A percentile compares a stretch with the other conserved stretches of the same genome.
phyloP scores from a whole-genome alignment of 2,797 vertebrate genomes.

The Telmatherina bonti region DNA sequence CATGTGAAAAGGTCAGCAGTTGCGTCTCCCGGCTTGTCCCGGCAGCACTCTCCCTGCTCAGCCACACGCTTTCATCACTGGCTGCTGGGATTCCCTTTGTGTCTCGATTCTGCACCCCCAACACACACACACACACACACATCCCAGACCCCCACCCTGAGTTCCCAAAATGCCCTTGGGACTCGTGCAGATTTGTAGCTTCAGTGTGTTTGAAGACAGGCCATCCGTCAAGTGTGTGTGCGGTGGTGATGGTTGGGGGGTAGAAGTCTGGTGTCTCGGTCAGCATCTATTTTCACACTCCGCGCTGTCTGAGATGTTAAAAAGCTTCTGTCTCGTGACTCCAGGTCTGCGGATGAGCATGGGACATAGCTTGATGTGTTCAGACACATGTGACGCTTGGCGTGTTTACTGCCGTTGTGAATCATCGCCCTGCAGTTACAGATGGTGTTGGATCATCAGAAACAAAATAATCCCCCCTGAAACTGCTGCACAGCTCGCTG shows the following conservation, averaged over 20 bases:
- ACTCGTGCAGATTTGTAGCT: constrained; percentile 77
- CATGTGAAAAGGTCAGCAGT: constrained; percentile 41
- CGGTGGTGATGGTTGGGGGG: constrained; percentile 20
- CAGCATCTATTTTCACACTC: constrained; percentile 73
- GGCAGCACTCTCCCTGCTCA: constrained; percentile 32
- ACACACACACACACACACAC: constrained; percentile 25
- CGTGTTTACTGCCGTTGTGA: constrained; percentile 55
- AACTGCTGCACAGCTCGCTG: constrained; percentile 33
- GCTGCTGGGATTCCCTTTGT: constrained; percentile 76
- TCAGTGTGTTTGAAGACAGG: constrained; percentile 71
- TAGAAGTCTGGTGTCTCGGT: constrained; percentile 64
- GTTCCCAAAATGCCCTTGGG: constrained; percentile 79
- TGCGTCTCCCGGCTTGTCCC: constrained; percentile 21
- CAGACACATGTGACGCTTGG: constrained; percentile 47
- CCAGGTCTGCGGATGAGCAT: constrained; percentile 34
- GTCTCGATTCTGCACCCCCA: constrained; percentile 74
- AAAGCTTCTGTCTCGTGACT: constrained; percentile 56
- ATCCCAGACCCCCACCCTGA: constrained; percentile 59
- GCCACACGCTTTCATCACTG: constrained; percentile 43
- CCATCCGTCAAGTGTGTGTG: constrained; percentile 72
- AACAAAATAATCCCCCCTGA: background rate
- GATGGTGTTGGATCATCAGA: constrained; percentile 23
- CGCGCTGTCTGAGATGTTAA: constrained; percentile 66
- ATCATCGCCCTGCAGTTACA: constrained; percentile 54
- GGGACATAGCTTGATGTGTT: constrained; percentile 28